Evolutionary conservation across 2,797 vertebrate genomes (phyloP).

Genomic region (Antrozous pallidus): DNA sequence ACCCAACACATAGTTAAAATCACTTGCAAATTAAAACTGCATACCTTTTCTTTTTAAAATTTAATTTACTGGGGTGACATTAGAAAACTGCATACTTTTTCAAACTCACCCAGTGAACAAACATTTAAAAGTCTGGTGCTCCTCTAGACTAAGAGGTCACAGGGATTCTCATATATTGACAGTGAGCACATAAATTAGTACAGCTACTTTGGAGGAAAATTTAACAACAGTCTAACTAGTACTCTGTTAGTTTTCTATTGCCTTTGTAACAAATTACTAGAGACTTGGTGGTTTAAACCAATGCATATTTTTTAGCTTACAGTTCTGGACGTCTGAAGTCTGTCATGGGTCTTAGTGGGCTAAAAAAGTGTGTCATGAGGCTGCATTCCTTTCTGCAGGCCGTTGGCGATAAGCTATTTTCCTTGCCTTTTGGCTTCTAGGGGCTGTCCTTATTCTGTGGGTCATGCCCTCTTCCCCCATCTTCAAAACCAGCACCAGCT

Average conservation of each 20-base stretch:
- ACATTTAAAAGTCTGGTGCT: background rate
- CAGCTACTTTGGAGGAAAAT: background rate
- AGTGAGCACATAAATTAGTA: background rate
- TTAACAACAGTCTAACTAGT: background rate
- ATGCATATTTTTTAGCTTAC: background rate
- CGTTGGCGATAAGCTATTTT: background rate
- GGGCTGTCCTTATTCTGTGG: background rate
- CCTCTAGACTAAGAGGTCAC: background rate
- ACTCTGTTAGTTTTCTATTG: background rate
- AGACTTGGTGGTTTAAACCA: background rate
- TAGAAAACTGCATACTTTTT: background rate
- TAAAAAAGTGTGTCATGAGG: background rate
- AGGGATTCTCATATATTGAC: background rate
- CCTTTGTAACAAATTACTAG: background rate
- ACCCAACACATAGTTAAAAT: background rate
- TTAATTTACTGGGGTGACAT: background rate
- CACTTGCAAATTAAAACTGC: background rate
- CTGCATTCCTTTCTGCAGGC: background rate
- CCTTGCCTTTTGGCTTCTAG: background rate
- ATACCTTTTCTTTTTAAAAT: background rate
- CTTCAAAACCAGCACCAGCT: background rate
- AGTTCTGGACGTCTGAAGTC: background rate
- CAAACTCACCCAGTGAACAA: background rate
- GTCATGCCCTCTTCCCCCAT: background rate
- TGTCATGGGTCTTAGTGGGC: background rate